Conservation (phyloP, 2,888 invertebrate genomes). For the Aporophyla nigra region DNA sequence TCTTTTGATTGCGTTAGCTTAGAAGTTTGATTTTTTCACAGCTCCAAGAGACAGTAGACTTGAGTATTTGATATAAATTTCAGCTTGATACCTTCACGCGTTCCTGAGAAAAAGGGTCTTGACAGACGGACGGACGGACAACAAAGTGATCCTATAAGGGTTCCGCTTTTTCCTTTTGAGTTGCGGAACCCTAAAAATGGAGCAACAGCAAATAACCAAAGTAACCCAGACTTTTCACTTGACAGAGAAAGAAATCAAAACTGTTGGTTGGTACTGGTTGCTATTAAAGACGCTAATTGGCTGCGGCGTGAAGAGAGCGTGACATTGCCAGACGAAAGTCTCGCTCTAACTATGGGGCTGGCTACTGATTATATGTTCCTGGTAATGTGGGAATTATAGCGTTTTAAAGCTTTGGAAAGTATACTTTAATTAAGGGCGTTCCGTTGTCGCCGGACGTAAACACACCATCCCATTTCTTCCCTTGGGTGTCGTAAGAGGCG, state of each 20-base stretch:
- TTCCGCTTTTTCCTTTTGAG: too few relatives aligned
- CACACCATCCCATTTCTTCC: too few relatives aligned
- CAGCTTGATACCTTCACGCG: too few relatives aligned
- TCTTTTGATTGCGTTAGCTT: too few relatives aligned
- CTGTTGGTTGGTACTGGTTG: slow-evolving; percentile 56
- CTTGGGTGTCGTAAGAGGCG: too few relatives aligned
- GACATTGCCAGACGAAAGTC: slow-evolving; percentile 71
- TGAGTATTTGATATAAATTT: too few relatives aligned
- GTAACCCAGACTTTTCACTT: slow-evolving; percentile 54
- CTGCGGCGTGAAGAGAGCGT: slow-evolving; percentile 81
- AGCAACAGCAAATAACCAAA: slow-evolving; percentile 1
- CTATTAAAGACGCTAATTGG: slow-evolving; percentile 81
- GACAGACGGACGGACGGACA: too few relatives aligned
- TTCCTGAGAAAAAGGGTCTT: too few relatives aligned
- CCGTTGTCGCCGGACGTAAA: too few relatives aligned
- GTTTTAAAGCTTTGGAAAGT: slow-evolving; percentile 40
- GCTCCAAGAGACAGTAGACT: too few relatives aligned
- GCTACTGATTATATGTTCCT: slow-evolving; percentile 39
- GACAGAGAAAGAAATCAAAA: slow-evolving; percentile 66
- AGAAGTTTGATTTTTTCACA: too few relatives aligned
- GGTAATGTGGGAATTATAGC: slow-evolving; percentile 26
- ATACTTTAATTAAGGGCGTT: neutral
- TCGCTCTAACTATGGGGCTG: slow-evolving; percentile 47
- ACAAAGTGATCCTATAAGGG: too few relatives aligned
- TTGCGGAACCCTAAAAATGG: slow-evolving; percentile 1